Percentiles rank a stretch among this genome's conserved stretches.
Conservation (phyloP, 2,797 vertebrate species). For the Aulostomus chinensis region DNA sequence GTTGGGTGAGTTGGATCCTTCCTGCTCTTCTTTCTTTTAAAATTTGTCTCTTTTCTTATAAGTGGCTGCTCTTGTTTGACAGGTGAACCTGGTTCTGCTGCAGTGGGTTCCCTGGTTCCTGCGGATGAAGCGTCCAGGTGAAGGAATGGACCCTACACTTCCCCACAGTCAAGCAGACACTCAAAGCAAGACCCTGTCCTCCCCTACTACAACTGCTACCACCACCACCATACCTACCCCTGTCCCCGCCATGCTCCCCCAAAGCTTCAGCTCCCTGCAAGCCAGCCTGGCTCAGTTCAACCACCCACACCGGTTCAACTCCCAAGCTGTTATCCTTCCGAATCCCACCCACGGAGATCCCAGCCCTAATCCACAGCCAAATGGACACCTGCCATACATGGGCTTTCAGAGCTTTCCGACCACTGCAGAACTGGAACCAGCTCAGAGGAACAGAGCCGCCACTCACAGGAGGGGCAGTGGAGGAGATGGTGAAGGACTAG, state of each 20-base stretch:
- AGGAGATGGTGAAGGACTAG: slow-evolving; percentile 48
- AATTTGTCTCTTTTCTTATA: no score
- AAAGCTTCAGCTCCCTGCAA: slow-evolving; percentile 67
- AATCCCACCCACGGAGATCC: no score
- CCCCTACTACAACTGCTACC: slow-evolving; percentile 64
- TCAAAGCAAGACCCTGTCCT: slow-evolving; percentile 71
- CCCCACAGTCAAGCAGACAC: slow-evolving; percentile 70
- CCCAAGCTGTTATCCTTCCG: slow-evolving; percentile 40
- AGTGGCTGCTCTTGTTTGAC: slow-evolving; percentile 7
- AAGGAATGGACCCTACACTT: slow-evolving; percentile 58
- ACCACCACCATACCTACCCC: slow-evolving; percentile 67
- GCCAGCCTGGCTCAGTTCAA: slow-evolving; percentile 62
- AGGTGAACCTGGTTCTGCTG: slow-evolving; percentile 81
- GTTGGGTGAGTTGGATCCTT: slow-evolving; percentile 83
- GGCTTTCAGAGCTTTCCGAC: slow-evolving; percentile 75
- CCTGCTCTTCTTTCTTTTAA: no score
- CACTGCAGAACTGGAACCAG: slow-evolving; percentile 63
- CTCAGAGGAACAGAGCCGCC: slow-evolving; percentile 52
- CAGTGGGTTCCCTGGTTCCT: slow-evolving; percentile 86
- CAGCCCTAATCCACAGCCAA: slow-evolving; percentile 66
- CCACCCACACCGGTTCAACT: slow-evolving; percentile 42
- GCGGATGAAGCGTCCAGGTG: slow-evolving; percentile 83
- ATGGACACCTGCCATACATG: slow-evolving; percentile 79
- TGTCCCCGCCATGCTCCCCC: slow-evolving; percentile 57
- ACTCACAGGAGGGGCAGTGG: no score